These are phyloP conservation scores for Brevimyrus niger DNA, from an alignment of 2,113 vertebrate species.

Conservation along the genomic window DNA sequence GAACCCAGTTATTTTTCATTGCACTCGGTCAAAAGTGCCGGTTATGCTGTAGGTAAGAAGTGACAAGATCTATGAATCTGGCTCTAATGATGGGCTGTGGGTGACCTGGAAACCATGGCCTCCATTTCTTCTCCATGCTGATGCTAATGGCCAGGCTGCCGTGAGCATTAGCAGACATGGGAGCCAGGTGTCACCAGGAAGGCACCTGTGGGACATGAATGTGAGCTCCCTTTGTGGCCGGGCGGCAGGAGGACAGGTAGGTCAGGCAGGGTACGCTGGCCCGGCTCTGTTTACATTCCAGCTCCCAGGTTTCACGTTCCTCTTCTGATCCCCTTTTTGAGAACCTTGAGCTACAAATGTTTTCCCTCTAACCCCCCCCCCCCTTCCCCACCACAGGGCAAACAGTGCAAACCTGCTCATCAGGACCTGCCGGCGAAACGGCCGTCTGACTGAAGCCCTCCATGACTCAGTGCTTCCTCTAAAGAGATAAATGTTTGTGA, in stretches of 20 bases:
- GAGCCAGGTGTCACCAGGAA: not conserved
- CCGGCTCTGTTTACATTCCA: not conserved
- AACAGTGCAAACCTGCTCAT: not conserved
- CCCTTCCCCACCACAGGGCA: not conserved
- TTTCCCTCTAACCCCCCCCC: not conserved
- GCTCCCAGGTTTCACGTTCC: not conserved
- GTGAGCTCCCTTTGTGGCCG: not conserved
- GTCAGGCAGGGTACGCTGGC: not conserved
- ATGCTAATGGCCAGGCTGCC: not conserved
- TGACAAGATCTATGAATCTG: not conserved
- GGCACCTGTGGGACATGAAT: not conserved
- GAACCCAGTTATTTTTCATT: not conserved
- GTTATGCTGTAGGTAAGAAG: not conserved
- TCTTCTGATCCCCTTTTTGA: not conserved
- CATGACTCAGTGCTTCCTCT: not conserved
- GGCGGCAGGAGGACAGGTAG: not conserved
- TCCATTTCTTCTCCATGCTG: not conserved
- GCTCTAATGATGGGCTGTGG: not conserved
- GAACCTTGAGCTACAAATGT: not conserved
- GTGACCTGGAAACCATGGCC: not conserved
- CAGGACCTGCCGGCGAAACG: not conserved
- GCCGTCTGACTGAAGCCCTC: not conserved
- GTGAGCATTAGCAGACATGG: not conserved
- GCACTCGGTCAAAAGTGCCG: not conserved
- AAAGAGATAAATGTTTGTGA: not conserved